Percentiles rank a stretch among this genome's conserved stretches.
phyloP scores from a whole-genome alignment of 2,797 vertebrate genomes.

The Lepilemur ruficaudatus region DNA sequence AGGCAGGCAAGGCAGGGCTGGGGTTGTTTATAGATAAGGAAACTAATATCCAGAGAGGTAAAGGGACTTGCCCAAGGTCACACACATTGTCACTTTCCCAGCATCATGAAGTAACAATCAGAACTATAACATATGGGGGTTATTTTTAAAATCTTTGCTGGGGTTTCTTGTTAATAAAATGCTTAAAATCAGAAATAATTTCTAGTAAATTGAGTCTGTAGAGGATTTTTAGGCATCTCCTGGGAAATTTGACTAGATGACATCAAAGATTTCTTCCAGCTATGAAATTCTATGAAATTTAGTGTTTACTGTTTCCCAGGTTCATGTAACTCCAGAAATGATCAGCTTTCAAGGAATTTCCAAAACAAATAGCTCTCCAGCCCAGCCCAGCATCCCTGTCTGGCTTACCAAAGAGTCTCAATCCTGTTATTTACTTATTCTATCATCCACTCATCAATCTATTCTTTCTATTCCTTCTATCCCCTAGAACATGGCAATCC shows the following conservation, averaged over 20 bases:
- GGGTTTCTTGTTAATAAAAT: conserved; percentile 16
- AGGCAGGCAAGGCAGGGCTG: neutral
- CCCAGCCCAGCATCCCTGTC: neutral
- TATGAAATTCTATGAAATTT: conserved; percentile 18
- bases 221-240: neutral
- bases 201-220: neutral
- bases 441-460: neutral
- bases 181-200: conserved; percentile 48
- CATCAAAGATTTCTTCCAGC: neutral
- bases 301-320: neutral
- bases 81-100: neutral
- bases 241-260: conserved; percentile 25
- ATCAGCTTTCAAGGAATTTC: conserved; percentile 27
- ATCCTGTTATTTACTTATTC: neutral
- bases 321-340: neutral
- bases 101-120: conserved; percentile 1
- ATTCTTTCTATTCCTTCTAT: neutral
- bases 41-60: neutral
- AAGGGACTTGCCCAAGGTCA: neutral
- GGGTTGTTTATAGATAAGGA: neutral
- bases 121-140: neutral
- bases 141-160: neutral
- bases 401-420: neutral
- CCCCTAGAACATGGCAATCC: neutral
- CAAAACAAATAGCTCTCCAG: neutral